A percentile compares a stretch with the other conserved stretches of the same genome.
Evolutionary conservation across 1,140 invertebrate genomes (phyloP).

Genomic region (Mamestra configurata): DNA sequence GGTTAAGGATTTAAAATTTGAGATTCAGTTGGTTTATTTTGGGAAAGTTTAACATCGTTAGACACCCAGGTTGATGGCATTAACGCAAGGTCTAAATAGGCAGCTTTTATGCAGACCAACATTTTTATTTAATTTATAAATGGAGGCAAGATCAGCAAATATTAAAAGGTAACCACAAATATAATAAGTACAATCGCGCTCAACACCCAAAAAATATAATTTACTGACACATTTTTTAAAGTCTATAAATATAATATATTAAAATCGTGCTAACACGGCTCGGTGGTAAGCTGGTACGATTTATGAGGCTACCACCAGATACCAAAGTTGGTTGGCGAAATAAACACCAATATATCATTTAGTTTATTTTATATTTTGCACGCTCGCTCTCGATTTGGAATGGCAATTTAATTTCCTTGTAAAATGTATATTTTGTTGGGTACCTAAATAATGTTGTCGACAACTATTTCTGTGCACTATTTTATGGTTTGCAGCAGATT

Average conservation of each 20-base stretch:
- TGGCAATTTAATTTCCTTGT: constrained; percentile 39
- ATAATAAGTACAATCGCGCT: constrained; percentile 11
- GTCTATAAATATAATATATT: constrained; percentile 28
- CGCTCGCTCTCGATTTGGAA: constrained; percentile 15
- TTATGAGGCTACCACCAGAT: constrained; percentile 26
- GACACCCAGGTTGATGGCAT: background rate
- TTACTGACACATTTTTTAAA: constrained; percentile 30
- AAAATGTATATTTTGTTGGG: constrained; percentile 15
- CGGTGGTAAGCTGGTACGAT: constrained; percentile 17
- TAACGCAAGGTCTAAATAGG: background rate
- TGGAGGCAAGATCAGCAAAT: background rate
- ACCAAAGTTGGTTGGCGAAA: constrained; percentile 39
- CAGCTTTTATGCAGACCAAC: background rate
- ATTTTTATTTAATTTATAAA: background rate
- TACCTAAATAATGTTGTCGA: background rate
- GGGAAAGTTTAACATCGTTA: too few relatives aligned
- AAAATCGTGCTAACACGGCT: constrained; percentile 27
- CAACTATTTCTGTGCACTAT: constrained; percentile 9
- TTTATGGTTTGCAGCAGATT: background rate
- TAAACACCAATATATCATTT: constrained; percentile 43
- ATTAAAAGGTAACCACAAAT: background rate
- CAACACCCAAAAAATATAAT: background rate
- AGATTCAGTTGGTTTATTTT: too few relatives aligned
- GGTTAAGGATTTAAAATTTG: too few relatives aligned
- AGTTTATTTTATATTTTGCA: constrained; percentile 40